Evolutionary conservation across 2,888 invertebrate species (phyloP).

Genomic region (Drosophila longiperda): DNA sequence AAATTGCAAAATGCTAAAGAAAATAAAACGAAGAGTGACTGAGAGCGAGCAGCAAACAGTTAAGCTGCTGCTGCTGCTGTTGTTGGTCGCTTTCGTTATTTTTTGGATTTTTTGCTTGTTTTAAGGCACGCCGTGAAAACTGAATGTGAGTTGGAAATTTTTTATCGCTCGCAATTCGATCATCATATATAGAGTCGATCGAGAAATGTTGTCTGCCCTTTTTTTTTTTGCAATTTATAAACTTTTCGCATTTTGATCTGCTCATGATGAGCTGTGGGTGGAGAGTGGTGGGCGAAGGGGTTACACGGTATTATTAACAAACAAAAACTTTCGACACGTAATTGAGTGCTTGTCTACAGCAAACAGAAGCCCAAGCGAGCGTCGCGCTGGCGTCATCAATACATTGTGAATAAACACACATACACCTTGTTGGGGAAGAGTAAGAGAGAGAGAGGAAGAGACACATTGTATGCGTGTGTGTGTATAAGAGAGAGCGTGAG

Average conservation of each 20-base stretch:
- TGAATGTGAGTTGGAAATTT: constrained; percentile 9
- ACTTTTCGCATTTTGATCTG: constrained; percentile 5
- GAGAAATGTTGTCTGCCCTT: constrained; percentile 3
- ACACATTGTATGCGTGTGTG: neutral
- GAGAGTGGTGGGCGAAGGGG: neutral
- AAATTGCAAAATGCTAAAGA: constrained; percentile 50
- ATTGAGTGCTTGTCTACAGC: constrained; percentile 56
- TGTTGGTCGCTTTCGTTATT: constrained; percentile 24
- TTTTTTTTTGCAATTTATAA: constrained; percentile 15
- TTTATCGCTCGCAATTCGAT: constrained; percentile 16
- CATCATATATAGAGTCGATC: constrained; percentile 3
- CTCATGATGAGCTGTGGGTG: neutral
- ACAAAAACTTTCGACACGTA: constrained; percentile 40
- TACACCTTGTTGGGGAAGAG: neutral
- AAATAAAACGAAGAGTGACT: constrained; percentile 22
- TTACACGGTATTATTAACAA: neutral
- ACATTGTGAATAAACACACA: constrained; percentile 31
- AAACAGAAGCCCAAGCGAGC: constrained; percentile 49
- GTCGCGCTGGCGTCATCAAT: constrained; percentile 48
- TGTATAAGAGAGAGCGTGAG: constrained; percentile 11
- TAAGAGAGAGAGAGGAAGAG: neutral
- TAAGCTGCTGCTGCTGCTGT: constrained; percentile 48
- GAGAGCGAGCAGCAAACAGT: constrained; percentile 51
- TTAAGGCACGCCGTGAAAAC: constrained; percentile 35
- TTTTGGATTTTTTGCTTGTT: constrained; percentile 16